Evolutionary conservation across 2,888 invertebrate genomes (phyloP).

Genomic region (Drosophila pullipes): DNA sequence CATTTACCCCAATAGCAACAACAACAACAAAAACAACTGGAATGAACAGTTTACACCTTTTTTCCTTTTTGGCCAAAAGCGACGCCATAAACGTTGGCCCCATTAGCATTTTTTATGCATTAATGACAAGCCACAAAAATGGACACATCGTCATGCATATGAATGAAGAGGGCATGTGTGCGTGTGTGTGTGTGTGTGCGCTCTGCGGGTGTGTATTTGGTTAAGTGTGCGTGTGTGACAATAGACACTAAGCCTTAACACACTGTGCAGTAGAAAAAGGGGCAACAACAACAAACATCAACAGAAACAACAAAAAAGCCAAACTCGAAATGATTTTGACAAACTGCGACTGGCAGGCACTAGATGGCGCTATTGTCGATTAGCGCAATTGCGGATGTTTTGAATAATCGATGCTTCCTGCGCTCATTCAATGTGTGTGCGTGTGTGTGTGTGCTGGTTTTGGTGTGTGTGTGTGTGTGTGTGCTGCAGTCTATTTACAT

Average conservation of each 20-base stretch:
- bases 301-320: conserved; percentile 12
- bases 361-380: conserved; percentile 77
- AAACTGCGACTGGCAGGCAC: conserved; percentile 66
- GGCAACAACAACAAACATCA: neutral
- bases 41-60: conserved; percentile 74
- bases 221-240: conserved; percentile 54
- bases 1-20: conserved; percentile 63
- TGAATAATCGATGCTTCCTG: conserved; percentile 79
- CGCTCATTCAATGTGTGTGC: conserved; percentile 25
- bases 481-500: conserved; percentile 36
- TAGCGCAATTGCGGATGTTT: conserved; percentile 79
- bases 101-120: conserved; percentile 79
- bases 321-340: conserved; percentile 66
- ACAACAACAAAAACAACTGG: conserved; percentile 28
- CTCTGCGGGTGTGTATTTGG: conserved; percentile 10
- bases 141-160: conserved; percentile 79
- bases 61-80: conserved; percentile 58
- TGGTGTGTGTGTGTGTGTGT: conserved; percentile 21
- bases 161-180: conserved; percentile 58
- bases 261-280: conserved; percentile 52
- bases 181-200: conserved; percentile 8
- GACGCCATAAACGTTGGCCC: conserved; percentile 71
- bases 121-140: conserved; percentile 80
- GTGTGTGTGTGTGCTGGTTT: conserved; percentile 6
- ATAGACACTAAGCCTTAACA: conserved; percentile 73